A percentile compares a stretch with the other conserved stretches of the same genome.
Evolutionary conservation across 2,888 invertebrate species (phyloP).

Genomic region (Galeruca laticollis): DNA sequence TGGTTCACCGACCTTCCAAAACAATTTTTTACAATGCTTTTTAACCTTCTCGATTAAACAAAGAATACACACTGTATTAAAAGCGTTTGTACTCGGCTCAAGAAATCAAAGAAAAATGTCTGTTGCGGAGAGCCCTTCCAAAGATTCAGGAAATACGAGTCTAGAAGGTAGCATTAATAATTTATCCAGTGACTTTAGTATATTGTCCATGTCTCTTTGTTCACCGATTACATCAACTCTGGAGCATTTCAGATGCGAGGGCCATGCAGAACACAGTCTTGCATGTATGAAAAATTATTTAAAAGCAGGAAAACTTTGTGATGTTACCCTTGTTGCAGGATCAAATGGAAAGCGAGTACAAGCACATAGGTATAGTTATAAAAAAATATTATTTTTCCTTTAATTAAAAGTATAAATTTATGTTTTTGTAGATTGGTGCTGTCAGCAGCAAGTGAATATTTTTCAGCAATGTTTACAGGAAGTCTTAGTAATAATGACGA

Average conservation of each 20-base stretch:
- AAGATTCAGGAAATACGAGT: constrained; percentile 58
- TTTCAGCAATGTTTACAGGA: constrained; percentile 95
- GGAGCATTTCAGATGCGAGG: constrained; percentile 81
- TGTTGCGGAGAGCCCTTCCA: constrained; percentile 60
- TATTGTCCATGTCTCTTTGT: constrained; percentile 69
- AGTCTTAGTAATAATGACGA: constrained; percentile 86
- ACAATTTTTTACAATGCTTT: constrained; percentile 2
- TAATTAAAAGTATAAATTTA: neutral
- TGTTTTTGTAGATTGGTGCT: constrained; percentile 78
- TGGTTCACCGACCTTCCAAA: constrained; percentile 16
- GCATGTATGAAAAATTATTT: constrained; percentile 86
- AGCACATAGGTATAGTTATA: constrained; percentile 62
- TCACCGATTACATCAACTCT: constrained; percentile 68
- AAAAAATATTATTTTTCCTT: neutral
- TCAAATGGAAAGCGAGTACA: constrained; percentile 71
- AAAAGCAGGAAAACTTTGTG: constrained; percentile 85
- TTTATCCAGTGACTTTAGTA: constrained; percentile 76
- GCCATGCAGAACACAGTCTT: constrained; percentile 86
- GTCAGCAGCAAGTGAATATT: constrained; percentile 93
- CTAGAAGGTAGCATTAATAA: constrained; percentile 66
- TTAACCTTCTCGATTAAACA: neutral
- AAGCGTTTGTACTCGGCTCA: neutral
- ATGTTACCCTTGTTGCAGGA: constrained; percentile 88
- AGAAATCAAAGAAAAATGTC: constrained; percentile 7
- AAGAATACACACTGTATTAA: neutral